These are phyloP conservation scores for Drosophila basisetae DNA, from an alignment of 2,888 invertebrate genomes.

Conservation along the genomic window DNA sequence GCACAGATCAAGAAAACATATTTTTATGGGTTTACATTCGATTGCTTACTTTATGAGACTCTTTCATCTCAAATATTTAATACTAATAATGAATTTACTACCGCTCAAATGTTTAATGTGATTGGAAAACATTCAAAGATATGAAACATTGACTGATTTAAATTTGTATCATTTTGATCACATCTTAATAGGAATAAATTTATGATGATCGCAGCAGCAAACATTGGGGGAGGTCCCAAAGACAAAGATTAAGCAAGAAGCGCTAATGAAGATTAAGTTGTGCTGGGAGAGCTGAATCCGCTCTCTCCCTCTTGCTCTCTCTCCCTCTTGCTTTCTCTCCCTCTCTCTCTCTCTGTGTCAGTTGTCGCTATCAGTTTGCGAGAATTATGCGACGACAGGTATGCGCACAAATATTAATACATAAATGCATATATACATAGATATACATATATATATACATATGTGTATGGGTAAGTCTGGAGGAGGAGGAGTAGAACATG, in stretches of 20 bases:
- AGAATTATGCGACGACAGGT: constrained; percentile 63
- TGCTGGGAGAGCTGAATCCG: constrained; percentile 3
- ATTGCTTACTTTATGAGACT: background rate
- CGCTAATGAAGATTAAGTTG: constrained; percentile 70
- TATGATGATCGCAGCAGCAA: background rate
- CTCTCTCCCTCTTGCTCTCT: background rate
- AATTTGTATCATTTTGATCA: background rate
- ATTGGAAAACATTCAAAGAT: background rate
- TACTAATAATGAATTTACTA: background rate
- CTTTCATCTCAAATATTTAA: background rate
- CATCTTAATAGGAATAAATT: background rate
- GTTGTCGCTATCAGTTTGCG: constrained; percentile 28
- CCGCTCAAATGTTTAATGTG: background rate
- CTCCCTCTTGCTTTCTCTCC: background rate
- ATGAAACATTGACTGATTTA: background rate
- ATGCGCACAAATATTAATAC: constrained; percentile 25
- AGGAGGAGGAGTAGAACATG: constrained; percentile 39
- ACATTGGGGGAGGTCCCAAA: constrained; percentile 1
- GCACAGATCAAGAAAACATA: background rate
- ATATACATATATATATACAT: background rate
- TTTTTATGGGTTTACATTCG: background rate
- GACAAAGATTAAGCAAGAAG: constrained; percentile 15
- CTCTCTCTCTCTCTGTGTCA: background rate
- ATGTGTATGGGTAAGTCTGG: background rate
- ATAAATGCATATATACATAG: constrained; percentile 25